A percentile compares a stretch with the other conserved stretches of the same genome.
phyloP scores from a whole-genome alignment of 2,888 invertebrate species.

The Tribolium freemani region DNA sequence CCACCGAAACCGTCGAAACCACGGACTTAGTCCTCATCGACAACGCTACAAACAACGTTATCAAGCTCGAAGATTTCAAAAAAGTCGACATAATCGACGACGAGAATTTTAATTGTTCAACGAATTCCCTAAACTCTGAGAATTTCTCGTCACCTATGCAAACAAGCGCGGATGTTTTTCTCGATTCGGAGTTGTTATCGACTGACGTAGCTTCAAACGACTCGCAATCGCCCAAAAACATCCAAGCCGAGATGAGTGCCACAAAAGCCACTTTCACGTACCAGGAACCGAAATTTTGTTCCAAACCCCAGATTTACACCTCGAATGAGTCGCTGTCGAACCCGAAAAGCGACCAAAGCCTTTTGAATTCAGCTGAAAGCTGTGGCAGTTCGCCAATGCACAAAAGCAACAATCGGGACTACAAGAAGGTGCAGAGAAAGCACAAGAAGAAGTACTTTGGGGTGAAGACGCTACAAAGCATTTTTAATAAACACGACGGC shows the following conservation, averaged over 20 bases:
- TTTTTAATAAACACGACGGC: conserved; percentile 66
- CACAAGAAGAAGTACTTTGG: conserved; percentile 69
- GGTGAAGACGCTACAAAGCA: conserved; percentile 69
- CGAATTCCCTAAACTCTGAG: conserved; percentile 67
- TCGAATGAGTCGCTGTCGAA: conserved; percentile 66
- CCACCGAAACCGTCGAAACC: conserved; percentile 37
- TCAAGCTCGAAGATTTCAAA: conserved; percentile 59
- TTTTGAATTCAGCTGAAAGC: conserved; percentile 65
- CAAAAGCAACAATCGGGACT: conserved; percentile 63
- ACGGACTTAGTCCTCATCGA: conserved; percentile 57
- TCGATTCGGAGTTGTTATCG: conserved; percentile 67
- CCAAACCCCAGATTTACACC: conserved; percentile 45
- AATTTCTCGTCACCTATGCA: conserved; percentile 70
- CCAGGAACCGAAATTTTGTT: conserved; percentile 18
- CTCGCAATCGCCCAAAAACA: conserved; percentile 67
- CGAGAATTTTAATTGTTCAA: conserved; percentile 66
- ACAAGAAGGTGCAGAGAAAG: conserved; percentile 68
- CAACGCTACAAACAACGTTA: conserved; percentile 60
- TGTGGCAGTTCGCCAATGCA: conserved; percentile 73
- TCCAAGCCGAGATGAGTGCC: conserved; percentile 48
- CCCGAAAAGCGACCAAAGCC: conserved; percentile 67
- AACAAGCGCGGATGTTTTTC: conserved; percentile 68
- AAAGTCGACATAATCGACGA: conserved; percentile 57
- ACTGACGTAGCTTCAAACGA: conserved; percentile 67
- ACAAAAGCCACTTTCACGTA: conserved; percentile 43